Percentiles rank a stretch among this genome's conserved stretches.
phyloP scores from a whole-genome alignment of 1,140 invertebrate genomes.

The Caenorhabditis elegans region WBcel235 BX284603.4:6182501-6183000 shows the following conservation, averaged over 20 bases:
- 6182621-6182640: neutral
- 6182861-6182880: neutral
- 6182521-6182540: constrained; percentile 30
- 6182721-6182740: neutral
- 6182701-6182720: neutral
- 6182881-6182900: neutral
- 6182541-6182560: constrained; percentile 19
- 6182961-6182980: too few species aligned
- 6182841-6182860: neutral
- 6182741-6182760: neutral
- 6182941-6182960: too few species aligned
- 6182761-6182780: neutral
- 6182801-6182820: too few species aligned
- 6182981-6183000: neutral
- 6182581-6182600: neutral
- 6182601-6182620: neutral
- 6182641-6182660: neutral
- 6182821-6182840: too few species aligned
- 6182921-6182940: too few species aligned
- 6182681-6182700: neutral
- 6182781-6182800: constrained; percentile 22
- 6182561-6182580: neutral
- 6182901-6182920: neutral
- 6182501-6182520: too few species aligned
- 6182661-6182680: neutral